These are phyloP conservation scores for Rhagologus leucostigma DNA, from an alignment of 2,113 vertebrate genomes.

Conservation along the genomic window DNA sequence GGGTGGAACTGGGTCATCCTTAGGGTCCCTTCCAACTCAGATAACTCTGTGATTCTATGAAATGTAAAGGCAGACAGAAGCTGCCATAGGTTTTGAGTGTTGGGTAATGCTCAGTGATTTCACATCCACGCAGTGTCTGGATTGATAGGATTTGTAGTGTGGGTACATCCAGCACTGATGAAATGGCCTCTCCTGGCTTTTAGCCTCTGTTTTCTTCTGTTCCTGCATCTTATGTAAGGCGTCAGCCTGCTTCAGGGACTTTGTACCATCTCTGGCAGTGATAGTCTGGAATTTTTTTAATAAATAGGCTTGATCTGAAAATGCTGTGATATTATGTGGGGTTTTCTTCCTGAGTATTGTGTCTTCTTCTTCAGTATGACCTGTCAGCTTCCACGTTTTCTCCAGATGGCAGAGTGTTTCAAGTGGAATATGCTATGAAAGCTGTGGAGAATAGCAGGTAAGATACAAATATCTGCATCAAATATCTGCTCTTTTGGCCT, in stretches of 20 bases:
- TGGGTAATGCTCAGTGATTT: background rate
- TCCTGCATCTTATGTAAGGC: fast-evolving
- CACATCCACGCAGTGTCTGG: fast-evolving
- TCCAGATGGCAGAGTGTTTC: conserved; percentile 96
- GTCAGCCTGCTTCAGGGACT: background rate
- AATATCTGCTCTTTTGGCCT: background rate
- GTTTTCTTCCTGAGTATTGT: background rate
- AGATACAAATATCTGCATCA: conserved; percentile 1
- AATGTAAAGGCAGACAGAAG: fast-evolving
- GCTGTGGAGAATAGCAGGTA: conserved; percentile 98
- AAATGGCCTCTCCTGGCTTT: background rate
- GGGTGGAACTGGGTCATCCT: fast-evolving
- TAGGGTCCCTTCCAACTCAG: background rate
- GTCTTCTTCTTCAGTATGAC: conserved; percentile 81
- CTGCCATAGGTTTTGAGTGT: fast-evolving
- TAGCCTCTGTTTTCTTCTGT: background rate
- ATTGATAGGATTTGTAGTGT: background rate
- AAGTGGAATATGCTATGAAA: conserved; percentile 98
- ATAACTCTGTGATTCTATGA: fast-evolving
- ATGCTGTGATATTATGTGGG: background rate
- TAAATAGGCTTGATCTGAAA: background rate
- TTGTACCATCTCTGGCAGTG: fast-evolving
- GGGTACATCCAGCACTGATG: background rate
- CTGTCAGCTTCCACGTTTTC: conserved; percentile 97
- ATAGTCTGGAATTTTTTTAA: background rate